Base-by-base conservation (phyloP, 1,140 invertebrate species). In the Listronotus oregonensis region DNA sequence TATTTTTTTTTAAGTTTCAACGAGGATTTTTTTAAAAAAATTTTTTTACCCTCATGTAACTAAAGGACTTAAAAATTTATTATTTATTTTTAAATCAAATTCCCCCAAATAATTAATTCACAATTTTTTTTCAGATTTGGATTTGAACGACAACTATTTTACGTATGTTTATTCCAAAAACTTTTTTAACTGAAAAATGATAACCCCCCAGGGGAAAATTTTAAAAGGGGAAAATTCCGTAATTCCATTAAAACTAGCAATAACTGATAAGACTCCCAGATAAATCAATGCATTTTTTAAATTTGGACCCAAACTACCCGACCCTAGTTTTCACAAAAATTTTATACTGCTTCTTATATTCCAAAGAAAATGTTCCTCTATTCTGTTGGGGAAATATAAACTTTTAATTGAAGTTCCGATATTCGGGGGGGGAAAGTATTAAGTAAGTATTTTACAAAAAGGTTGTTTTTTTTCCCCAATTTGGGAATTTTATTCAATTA, bases 231-330 rank as follows among this genome's bases (percentile, higher is more conserved):
- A 10, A 50, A 37, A 18, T 11, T 40, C 58, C 5, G 34, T 67
- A 11, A 51, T 67, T 14, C 43, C 65, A 31, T 57, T 67, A 44
- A 67, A 52, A 42, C 17, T 67, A 18, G 52, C 32, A 15, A 51
- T 57, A 11, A 56, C 51, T 21, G 58, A 61, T 34, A 39, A 15
- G 27, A 47, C 10, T n/a, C 61, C 51, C 3, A 11, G 42, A 14
- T 58, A 62, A 15, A 10, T 58, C 15, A 14, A 34, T 31, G 58
- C 65, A n/a, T 58, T 58, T 67, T 11, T 7, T 67, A 18, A 57
- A 56, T n/a, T n/a, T n/a, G n/a, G n/a, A n/a, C n/a, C n/a, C n/a
- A 55, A 52, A 27, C 43, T 64, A 15, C 61, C 61, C 0, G 10
- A 21, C 11, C 47, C 21, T n/a, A 27, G 47, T 50, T 50, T 50